Base-by-base conservation (phyloP, 2,888 invertebrate genomes). In the Callyntrura sp. region DNA sequence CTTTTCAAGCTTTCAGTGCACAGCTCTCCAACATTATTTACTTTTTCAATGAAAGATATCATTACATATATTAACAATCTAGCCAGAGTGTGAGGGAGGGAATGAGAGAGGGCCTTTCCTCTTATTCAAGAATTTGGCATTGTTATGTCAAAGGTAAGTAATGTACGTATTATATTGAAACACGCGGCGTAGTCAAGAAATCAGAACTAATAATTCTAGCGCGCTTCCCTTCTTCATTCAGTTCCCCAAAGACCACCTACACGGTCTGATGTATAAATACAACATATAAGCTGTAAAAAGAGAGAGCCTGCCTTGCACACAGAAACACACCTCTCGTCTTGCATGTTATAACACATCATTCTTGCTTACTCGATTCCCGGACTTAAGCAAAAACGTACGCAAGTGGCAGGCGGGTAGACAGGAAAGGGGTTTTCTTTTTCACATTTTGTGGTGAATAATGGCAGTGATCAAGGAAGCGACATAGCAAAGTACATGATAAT, bases 401-500 rank as follows among this genome's bases (percentile, higher is more conserved):
- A 76, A 78, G 85, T 78, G 85, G 70, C 65, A 78, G 68, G 43
- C 85, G 48, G 14, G 23, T 3, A 73, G 88, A 83, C 88, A 88
- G 76, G 88, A 62, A 83, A 88, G 76, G 88, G 82, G 88, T 62
- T 83, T 76, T 55, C 79, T 87, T 81, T 87, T 60, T 88, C 88
- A 23, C 83, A 76, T 88, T 83, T 82, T 73, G 28, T 48, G 82
- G 82, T 83, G 84, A 88, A 84, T 68, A 88, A 88, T 88, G 84
- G 82, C 78, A 65, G 84, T 88, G 88, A 88, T 88, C 88, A 88
- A 88, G 88, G 82, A 87, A 88, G 84, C 78, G 88, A 84, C 83
- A 78, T 68, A 83, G 51, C 83, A 76, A 88, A 83, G 35, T 76
- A 83, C 88, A 83, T 28, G 83, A 88, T 88, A 60, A 82, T 88